phyloP scores from a whole-genome alignment of 2,888 invertebrate genomes.

The Pollenia griseotomentosa region DNA sequence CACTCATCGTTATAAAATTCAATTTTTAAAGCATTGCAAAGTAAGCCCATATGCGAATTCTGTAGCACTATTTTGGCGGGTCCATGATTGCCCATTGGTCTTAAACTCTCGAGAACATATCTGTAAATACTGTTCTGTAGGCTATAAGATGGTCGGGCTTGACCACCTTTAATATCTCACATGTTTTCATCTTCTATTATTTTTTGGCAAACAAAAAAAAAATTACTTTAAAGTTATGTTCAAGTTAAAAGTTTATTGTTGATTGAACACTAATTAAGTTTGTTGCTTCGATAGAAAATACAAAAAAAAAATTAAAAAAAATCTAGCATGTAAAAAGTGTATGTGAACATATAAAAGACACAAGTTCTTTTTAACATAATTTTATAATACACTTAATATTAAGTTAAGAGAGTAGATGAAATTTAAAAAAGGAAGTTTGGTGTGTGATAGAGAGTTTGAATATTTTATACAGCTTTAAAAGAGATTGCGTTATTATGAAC shows the following conservation, averaged over 20 bases:
- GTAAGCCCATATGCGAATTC: too few species aligned
- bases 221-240: constrained; percentile 72
- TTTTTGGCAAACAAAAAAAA: constrained; percentile 51
- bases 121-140: too few species aligned
- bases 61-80: too few species aligned
- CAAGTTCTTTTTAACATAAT: constrained; percentile 55
- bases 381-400: constrained; percentile 65
- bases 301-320: constrained; percentile 11
- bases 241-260: constrained; percentile 82
- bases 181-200: neutral
- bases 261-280: constrained; percentile 84
- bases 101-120: too few species aligned
- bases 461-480: neutral
- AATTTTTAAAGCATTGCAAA: too few species aligned
- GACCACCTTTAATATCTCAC: too few species aligned
- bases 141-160: too few species aligned
- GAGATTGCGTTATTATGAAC: neutral
- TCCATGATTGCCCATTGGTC: too few species aligned
- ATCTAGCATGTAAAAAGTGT: neutral
- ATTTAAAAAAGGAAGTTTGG: neutral
- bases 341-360: constrained; percentile 12
- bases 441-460: neutral
- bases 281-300: constrained; percentile 69
- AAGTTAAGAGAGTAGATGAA: constrained; percentile 25
- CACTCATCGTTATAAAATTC: too few species aligned